phyloP scores from a whole-genome alignment of 1,140 invertebrate species.

The Drosophila setifemur region DNA sequence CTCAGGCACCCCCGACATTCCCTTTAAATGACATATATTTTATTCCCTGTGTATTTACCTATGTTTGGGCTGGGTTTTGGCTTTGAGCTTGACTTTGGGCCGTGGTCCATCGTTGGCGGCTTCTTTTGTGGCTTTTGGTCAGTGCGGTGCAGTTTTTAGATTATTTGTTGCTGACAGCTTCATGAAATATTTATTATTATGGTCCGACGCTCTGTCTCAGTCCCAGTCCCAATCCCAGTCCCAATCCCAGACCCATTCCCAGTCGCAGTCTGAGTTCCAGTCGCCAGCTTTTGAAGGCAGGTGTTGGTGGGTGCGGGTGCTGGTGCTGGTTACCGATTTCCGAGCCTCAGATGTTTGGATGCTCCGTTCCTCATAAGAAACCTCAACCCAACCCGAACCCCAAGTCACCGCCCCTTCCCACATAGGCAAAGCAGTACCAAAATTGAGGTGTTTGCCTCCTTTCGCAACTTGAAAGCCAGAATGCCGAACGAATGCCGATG shows the following conservation, averaged over 20 bases:
- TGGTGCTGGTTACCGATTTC: conserved; percentile 36
- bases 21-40: neutral
- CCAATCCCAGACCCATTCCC: conserved; percentile 27
- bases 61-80: conserved; percentile 32
- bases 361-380: conserved; percentile 16
- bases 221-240: neutral
- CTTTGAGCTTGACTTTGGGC: conserved; percentile 37
- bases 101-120: conserved; percentile 51
- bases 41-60: conserved; percentile 1
- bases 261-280: conserved; percentile 16
- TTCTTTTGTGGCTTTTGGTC: conserved; percentile 72
- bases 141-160: conserved; percentile 71
- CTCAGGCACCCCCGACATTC: too few species aligned
- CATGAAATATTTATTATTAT: conserved; percentile 81
- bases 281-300: conserved; percentile 20
- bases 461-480: conserved; percentile 68
- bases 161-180: conserved; percentile 81
- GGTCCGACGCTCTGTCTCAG: conserved; percentile 27
- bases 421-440: conserved; percentile 78
- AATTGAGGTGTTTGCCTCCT: conserved; percentile 73
- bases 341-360: neutral
- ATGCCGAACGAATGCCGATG: conserved; percentile 62
- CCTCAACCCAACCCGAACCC: too few species aligned
- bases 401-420: conserved; percentile 7
- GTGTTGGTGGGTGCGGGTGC: conserved; percentile 49